Evolutionary conservation across 2,797 vertebrate species (phyloP), one percentile per base, ranked within the genome.

Genomic region (Lepidocolaptes lacrymiger): DNA sequence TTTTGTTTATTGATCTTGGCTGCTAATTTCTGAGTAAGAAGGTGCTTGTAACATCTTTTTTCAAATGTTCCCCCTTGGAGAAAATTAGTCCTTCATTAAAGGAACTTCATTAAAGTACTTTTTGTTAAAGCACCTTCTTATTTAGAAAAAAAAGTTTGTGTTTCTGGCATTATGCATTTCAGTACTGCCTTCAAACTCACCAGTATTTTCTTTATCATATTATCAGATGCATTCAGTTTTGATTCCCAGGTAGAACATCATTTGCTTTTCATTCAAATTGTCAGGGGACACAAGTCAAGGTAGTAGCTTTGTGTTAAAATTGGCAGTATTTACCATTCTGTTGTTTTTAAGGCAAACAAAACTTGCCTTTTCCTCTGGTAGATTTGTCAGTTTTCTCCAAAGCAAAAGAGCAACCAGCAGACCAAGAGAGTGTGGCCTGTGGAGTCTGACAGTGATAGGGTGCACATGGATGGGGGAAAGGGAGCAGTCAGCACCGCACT

Each of bases 1-100:
- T 82, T 97, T 95, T 71, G 3, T 76, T 92, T 93, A 84, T 91
- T 91, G 82, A 89, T 56, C 80, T 80, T 86, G 48, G 52, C 88
- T 80, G 20, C 78, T 91, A 52, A 62, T 96, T 97, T 97, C 92
- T 95, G 44, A 94, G 55, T 97, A 92, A 96, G 91, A 97, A 96
- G 75, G 30, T 91, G 87, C 89, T 93, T 89, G 39, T 62, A 77
- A n/a, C 17, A 74, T 28, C 26, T 76, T 83, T 75, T 78, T 95
- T 72, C 43, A 73, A 63, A 73, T 61, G 48, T 63, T n/a, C 32
- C 43, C 36, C 39, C 20, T 82, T 80, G 64, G 14, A 93, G 64
- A 49, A 27, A 69, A 91, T 30, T 84, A 51, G 93, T 93, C 55
- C 34, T 96, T 96, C 85, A 58, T 83, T 91, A 91, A 71, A 79